phyloP scores from a whole-genome alignment of 2,888 invertebrate species.

The Therioaphis trifolii region DNA sequence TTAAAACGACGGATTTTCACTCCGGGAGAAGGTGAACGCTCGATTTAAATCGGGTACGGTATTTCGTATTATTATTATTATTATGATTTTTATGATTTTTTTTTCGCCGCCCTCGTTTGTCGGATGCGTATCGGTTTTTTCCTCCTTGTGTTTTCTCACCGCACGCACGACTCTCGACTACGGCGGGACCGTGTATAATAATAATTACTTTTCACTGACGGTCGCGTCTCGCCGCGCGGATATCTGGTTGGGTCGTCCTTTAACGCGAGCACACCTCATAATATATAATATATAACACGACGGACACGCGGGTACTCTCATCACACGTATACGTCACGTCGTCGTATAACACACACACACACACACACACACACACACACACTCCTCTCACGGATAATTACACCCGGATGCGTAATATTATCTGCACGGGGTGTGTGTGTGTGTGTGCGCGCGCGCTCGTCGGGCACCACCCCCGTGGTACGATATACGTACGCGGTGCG shows the following conservation, averaged over 20 bases:
- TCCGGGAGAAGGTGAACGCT: not conserved
- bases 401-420: no score
- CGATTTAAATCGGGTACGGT: conserved; percentile 51
- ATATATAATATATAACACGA: not conserved
- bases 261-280: not conserved
- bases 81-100: not conserved
- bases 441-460: no score
- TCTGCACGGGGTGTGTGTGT: no score
- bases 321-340: no score
- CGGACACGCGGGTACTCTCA: no score
- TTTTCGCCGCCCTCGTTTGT: conserved; percentile 8
- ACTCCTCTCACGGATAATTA: no score
- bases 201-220: conserved; percentile 38
- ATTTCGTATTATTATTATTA: not conserved
- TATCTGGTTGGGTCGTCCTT: not conserved
- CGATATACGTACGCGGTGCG: no score
- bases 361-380: no score
- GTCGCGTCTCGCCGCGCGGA: not conserved
- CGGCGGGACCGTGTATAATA: not conserved
- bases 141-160: not conserved
- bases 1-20: conserved; percentile 59
- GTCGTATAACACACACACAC: no score
- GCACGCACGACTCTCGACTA: not conserved
- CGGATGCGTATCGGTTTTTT: not conserved
- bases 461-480: no score